Evolutionary conservation across 1,140 invertebrate species (phyloP), one percentile per base, ranked within the genome.

Genomic region (Carcinoscorpius rotundicauda): DNA sequence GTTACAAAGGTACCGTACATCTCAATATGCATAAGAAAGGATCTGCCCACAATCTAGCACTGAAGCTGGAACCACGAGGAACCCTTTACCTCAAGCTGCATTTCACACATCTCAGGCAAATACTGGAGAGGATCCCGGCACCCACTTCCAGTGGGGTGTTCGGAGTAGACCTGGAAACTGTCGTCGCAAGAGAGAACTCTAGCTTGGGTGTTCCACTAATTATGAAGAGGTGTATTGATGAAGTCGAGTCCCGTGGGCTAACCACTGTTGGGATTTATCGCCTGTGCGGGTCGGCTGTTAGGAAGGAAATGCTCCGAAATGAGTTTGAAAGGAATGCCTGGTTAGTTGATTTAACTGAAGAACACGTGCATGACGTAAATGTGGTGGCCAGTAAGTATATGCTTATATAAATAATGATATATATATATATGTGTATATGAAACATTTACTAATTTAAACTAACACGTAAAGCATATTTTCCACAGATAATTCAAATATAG

Each of bases 181-280:
- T 98, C n/a, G 89, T 97, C 60, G 82, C 83, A 70, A 82, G 69
- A 78, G 87, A 68, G 90, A 93, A 73, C 81, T 84, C 69, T 74
- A 75, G 4, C 80, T 79, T 29, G 71, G 73, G 51, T 75, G 82
- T 78, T 94, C 93, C 5, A 83, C 97, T 55, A 86, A 98, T 9
- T 84, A 98, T 11, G 85, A 91, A 73, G 84, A 93, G 51, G 96
- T 95, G 75, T 88, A 97, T 0, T 92, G 96, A 72, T 96, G 98
- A 99, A 79, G 90, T 99, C 51, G 96, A 99, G 75, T 81, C 89
- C 73, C 81, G 97, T 70, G 97, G 97, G 8, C 80, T 98, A 60
- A 96, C 99, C 76, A 96, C 97, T 67, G 95, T 98, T 69, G 97
- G 93, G n/a, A 81, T 95, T 65, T 98, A 98, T 76, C 83, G 96